phyloP scores from a whole-genome alignment of 2,888 invertebrate genomes.

The Agrilus mali region DNA sequence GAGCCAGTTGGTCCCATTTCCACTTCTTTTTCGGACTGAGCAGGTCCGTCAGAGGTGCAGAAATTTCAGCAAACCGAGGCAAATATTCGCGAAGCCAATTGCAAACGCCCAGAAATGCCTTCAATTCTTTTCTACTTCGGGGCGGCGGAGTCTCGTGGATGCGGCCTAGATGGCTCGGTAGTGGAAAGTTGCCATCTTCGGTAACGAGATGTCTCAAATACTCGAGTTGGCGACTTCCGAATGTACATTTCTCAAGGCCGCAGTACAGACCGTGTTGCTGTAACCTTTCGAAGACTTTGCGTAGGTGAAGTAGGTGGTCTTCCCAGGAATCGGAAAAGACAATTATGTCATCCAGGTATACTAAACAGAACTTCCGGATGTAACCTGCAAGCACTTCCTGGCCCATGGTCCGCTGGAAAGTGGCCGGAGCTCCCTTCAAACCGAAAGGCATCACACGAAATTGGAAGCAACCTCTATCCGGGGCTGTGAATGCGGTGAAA shows the following conservation, averaged over 20 bases:
- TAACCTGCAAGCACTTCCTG: constrained; percentile 14
- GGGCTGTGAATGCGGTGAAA: too few relatives aligned
- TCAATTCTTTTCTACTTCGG: constrained; percentile 7
- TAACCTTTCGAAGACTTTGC: constrained; percentile 11
- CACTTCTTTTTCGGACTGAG: constrained; percentile 3
- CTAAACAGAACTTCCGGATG: constrained; percentile 11
- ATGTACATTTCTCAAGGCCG: constrained; percentile 10
- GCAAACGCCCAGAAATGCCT: constrained; percentile 14
- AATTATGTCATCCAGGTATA: constrained; percentile 22
- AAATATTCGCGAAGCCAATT: constrained; percentile 19
- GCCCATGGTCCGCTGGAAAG: constrained; percentile 20
- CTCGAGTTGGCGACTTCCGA: constrained; percentile 5
- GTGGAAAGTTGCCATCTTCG: constrained; percentile 8
- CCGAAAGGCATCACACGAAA: constrained; percentile 21
- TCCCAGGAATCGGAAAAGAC: constrained; percentile 8
- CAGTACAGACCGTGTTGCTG: constrained; percentile 8
- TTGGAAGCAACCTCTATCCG: constrained; percentile 18
- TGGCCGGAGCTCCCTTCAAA: constrained; percentile 17
- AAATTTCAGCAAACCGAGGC: constrained; percentile 11
- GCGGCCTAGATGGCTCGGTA: constrained; percentile 6
- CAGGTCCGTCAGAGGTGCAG: constrained; percentile 16
- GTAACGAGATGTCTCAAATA: constrained; percentile 11
- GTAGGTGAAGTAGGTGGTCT: constrained; percentile 12
- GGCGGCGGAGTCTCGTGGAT: constrained; percentile 4
- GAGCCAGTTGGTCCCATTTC: constrained; percentile 9